These are phyloP conservation scores for Metalampra italica DNA, from an alignment of 2,888 invertebrate species.

Conservation along the genomic window DNA sequence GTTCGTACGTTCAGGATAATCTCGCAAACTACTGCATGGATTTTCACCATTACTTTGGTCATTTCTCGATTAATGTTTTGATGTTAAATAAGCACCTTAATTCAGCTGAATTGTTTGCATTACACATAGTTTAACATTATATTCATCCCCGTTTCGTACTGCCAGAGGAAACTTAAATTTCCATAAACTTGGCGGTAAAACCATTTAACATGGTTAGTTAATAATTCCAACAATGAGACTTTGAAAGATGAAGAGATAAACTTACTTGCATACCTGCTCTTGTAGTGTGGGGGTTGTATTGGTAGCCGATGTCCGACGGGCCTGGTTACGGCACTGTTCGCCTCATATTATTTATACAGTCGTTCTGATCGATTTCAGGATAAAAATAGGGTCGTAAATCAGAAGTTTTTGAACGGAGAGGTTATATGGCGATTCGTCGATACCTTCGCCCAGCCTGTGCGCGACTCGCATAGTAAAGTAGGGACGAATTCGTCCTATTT, in stretches of 20 bases:
- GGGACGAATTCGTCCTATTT: conserved; percentile 23
- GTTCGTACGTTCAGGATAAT: too few relatives aligned
- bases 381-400: conserved; percentile 32
- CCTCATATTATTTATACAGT: conserved; percentile 6
- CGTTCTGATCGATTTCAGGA: conserved; percentile 13
- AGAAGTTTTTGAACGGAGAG: conserved; percentile 24
- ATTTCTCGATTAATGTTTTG: too few relatives aligned
- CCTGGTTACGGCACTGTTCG: neutral
- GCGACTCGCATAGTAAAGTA: conserved; percentile 24
- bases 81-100: too few relatives aligned
- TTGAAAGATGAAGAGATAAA: neutral
- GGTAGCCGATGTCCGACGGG: neutral
- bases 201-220: too few relatives aligned
- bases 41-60: too few relatives aligned
- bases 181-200: too few relatives aligned
- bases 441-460: conserved; percentile 21
- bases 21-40: too few relatives aligned
- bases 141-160: too few relatives aligned
- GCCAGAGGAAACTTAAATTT: too few relatives aligned
- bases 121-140: too few relatives aligned
- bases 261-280: neutral
- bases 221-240: too few relatives aligned
- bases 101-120: too few relatives aligned
- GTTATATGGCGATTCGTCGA: conserved; percentile 26
- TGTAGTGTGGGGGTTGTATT: neutral